phyloP scores from a whole-genome alignment of 2,888 invertebrate genomes.

The Sinotaia quadrata region DNA sequence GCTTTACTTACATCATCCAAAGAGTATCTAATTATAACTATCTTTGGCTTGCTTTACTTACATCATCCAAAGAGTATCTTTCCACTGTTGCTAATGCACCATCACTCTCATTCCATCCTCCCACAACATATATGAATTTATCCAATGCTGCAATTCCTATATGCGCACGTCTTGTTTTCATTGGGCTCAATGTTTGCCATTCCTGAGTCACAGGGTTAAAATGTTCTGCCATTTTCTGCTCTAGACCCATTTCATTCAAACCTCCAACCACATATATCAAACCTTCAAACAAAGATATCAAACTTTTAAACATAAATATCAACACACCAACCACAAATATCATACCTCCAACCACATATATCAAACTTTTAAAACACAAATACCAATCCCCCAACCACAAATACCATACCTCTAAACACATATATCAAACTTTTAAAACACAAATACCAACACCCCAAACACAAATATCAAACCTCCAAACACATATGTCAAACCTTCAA shows the following conservation, averaged over 20 bases:
- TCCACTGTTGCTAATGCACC: conserved; percentile 87
- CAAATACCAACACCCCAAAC: background rate
- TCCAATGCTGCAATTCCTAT: conserved; percentile 88
- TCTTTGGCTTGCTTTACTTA: conserved; percentile 71
- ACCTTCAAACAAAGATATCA: conserved; percentile 77
- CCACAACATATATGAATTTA: conserved; percentile 88
- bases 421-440: too few relatives aligned
- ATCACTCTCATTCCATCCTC: conserved; percentile 87
- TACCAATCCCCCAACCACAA: too few relatives aligned
- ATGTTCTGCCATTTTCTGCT: conserved; percentile 60
- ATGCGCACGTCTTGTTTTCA: conserved; percentile 88
- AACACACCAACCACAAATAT: conserved; percentile 13
- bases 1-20: too few relatives aligned
- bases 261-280: conserved; percentile 93
- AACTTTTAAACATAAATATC: background rate
- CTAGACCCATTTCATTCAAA: conserved; percentile 71
- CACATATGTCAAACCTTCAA: conserved; percentile 86
- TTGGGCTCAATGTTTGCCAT: conserved; percentile 84
- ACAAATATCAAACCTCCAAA: conserved; percentile 83
- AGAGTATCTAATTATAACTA: too few relatives aligned
- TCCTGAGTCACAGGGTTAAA: conserved; percentile 82
- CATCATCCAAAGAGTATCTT: conserved; percentile 85
- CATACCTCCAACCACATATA: too few relatives aligned
- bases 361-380: too few relatives aligned
- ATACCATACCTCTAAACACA: too few relatives aligned